Evolutionary conservation across 37 sponge, comb jelly and placozoan species (phyloP), one percentile per base, ranked within the genome.

Genomic region (Lycopodina hypogea): DNA sequence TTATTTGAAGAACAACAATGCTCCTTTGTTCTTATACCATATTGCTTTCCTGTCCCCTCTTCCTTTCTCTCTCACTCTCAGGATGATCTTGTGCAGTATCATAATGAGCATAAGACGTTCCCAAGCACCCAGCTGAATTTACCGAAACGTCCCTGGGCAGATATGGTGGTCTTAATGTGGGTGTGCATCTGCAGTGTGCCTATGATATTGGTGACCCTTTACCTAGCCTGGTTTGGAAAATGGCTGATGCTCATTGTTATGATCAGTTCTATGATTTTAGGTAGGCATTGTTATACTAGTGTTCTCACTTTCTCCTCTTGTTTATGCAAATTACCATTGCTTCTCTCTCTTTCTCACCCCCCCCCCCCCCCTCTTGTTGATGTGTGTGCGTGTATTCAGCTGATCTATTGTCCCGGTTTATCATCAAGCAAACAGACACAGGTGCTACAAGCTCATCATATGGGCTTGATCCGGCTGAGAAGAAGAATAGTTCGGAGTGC

Each of bases 11-110:
- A 18, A 28, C 19, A 62, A 62, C 8, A 28, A 19, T 62, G 29
- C 64, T 28, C n/a, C n/a, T n/a, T n/a, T n/a, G n/a, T n/a, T n/a
- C n/a, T n/a, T n/a, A n/a, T n/a, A n/a, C n/a, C n/a, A n/a, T n/a
- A n/a, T n/a, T n/a, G n/a, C n/a, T n/a, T n/a, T n/a, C n/a, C n/a
- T n/a, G n/a, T 39, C 15, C 53, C 14, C 29, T 41, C 56, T 15
- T 42, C 21, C 77, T 42, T 58, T 4, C 63, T 52, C 42, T 9
- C 63, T 52, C 34, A 21, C 18, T 17, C 30, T 33, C 77, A 90
- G 91, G 91, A 90, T 83, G 91, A 90, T 24, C 29, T 90, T 32
- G 77, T 85, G 1, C 87, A 86, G 21, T 74, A 90, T 61, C 69
- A 90, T 48, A 40, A 34, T 1, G 65, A 86, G 56, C 72, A 90